Evolutionary conservation across 2,888 invertebrate species (phyloP).

Genomic region (Drosophila peninsularis): DNA sequence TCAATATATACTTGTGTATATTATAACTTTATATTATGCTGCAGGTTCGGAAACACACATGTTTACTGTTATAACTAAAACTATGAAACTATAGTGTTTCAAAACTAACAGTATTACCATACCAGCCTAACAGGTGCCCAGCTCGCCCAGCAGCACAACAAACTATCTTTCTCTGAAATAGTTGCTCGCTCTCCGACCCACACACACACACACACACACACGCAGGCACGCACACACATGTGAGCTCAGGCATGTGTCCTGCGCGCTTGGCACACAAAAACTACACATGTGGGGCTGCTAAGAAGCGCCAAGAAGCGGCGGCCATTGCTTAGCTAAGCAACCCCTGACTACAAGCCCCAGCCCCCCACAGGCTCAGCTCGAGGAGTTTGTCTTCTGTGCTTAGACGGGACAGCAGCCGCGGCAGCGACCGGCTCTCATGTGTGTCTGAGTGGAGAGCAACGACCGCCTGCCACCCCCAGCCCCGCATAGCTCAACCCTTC

Average conservation of each 20-base stretch:
- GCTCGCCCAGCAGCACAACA: constrained; percentile 51
- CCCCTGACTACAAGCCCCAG: not conserved
- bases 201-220: constrained; percentile 2
- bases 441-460: not conserved
- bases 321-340: constrained; percentile 22
- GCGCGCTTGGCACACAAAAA: constrained; percentile 71
- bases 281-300: constrained; percentile 71
- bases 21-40: constrained; percentile 41
- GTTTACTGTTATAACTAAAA: constrained; percentile 74
- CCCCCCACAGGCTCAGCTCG: not conserved
- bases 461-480: not conserved
- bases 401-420: not conserved
- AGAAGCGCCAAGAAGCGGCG: constrained; percentile 53
- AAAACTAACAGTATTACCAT: constrained; percentile 84
- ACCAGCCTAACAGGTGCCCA: constrained; percentile 81
- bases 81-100: constrained; percentile 82
- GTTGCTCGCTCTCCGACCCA: constrained; percentile 42
- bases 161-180: constrained; percentile 74
- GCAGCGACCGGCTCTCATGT: not conserved
- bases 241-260: constrained; percentile 65
- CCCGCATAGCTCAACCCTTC: not conserved
- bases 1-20: constrained; percentile 6
- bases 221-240: constrained; percentile 3
- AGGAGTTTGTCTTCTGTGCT: constrained; percentile 4
- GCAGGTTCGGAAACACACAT: constrained; percentile 7